A percentile compares a stretch with the other conserved stretches of the same genome.
phyloP scores from a whole-genome alignment of 2,888 invertebrate genomes.

The Rotaria magnacalcarata region DNA sequence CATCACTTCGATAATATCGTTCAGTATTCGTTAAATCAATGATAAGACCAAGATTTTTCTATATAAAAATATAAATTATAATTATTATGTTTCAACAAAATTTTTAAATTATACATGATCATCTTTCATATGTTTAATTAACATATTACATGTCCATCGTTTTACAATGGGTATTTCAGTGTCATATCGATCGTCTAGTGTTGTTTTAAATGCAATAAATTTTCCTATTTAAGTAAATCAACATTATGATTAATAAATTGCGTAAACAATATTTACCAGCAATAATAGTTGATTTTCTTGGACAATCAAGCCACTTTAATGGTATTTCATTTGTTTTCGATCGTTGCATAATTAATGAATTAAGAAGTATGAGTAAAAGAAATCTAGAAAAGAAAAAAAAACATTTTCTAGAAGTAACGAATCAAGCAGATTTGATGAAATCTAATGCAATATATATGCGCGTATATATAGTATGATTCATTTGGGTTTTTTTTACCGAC shows the following conservation, averaged over 20 bases:
- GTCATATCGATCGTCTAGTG: conserved; percentile 76
- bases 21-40: conserved; percentile 91
- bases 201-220: conserved; percentile 91
- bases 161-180: conserved; percentile 74
- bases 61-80: conserved; percentile 44
- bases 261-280: conserved; percentile 49
- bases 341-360: neutral
- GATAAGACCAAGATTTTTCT: conserved; percentile 86
- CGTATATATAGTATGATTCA: neutral
- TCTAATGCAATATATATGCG: neutral
- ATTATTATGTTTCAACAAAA: neutral
- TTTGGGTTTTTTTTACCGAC: neutral
- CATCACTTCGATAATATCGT: conserved; percentile 80
- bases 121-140: conserved; percentile 40
- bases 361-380: neutral
- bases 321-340: conserved; percentile 52
- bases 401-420: neutral
- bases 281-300: conserved; percentile 59
- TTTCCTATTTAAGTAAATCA: conserved; percentile 55
- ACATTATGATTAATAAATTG: neutral
- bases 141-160: conserved; percentile 72
- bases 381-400: neutral
- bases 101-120: neutral
- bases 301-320: conserved; percentile 61
- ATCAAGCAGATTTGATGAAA: neutral